phyloP scores from a whole-genome alignment of 2,888 invertebrate species.

The Branchellion lobata region DNA sequence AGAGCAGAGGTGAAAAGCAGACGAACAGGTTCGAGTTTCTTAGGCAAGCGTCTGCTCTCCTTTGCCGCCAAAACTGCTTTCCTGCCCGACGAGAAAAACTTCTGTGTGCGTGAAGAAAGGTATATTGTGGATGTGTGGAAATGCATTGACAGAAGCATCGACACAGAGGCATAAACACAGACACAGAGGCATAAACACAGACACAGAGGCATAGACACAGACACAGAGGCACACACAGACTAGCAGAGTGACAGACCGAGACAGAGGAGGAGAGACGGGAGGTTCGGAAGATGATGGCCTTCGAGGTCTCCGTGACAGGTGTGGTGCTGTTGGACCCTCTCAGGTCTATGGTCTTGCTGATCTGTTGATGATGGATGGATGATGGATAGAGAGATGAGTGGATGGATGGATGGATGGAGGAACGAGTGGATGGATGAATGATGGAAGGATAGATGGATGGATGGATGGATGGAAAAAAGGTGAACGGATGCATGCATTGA shows the following conservation, averaged over 20 bases:
- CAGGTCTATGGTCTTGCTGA: constrained; percentile 4
- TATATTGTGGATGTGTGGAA: too few species aligned
- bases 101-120: not conserved
- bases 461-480: too few species aligned
- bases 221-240: too few species aligned
- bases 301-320: not conserved
- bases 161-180: too few species aligned
- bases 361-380: not conserved
- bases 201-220: too few species aligned
- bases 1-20: not conserved
- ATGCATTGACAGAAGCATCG: too few species aligned
- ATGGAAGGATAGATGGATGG: too few species aligned
- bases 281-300: not conserved
- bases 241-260: not conserved
- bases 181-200: too few species aligned
- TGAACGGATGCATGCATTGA: too few species aligned
- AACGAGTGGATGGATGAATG: too few species aligned
- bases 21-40: not conserved
- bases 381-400: too few species aligned
- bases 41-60: not conserved
- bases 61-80: not conserved
- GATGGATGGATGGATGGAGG: too few species aligned
- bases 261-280: not conserved
- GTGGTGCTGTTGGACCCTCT: not conserved
- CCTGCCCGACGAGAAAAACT: not conserved